Base-by-base conservation (phyloP, 2,113 vertebrate species). In the Centropus bengalensis region DNA sequence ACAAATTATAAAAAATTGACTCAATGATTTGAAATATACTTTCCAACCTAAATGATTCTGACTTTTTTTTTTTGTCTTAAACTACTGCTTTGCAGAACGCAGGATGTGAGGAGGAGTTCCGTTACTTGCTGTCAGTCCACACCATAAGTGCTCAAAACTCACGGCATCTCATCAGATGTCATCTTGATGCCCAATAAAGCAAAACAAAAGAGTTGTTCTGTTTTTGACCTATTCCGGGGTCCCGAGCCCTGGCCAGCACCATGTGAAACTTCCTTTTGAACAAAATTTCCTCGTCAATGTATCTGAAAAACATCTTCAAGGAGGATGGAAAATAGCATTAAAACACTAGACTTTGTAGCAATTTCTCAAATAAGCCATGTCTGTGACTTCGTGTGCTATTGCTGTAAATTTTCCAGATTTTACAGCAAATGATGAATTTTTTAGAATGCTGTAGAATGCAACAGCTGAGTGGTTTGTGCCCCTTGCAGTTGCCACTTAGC, bases 141-240 rank as follows among this genome's bases (percentile, higher is more conserved):
- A 7, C 16, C n/a, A 54, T 36, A 82, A 49, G 27, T 28, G 36
- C 54, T 79, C 38, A 44, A 49, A 91, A 76, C 28, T 58, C 42
- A 1, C 1, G 1, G 36, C n/a, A 49, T 20, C 76, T 40, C 4
- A 2, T 44, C 73, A 80, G 63, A n/a, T 7, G 5, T 8, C 1
- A 59, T 47, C n/a, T n/a, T 83, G 22, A 80, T 47, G 62, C 8
- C 5, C 15, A 87, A 70, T 26, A 55, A 38, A 59, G 38, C 15
- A 47, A 52, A 84, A 58, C 30, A 47, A 33, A 89, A 76, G 0
- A 64, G 32, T 64, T 56, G 2, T 70, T 62, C 40, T 33, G 20
- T 1, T 1, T 80, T 45, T 86, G n/a, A 58, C 27, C 24, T 76
- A 16, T 60, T 76, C 47, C 2, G 0, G 17, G 49, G 22, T 3